Evolutionary conservation across 2,888 invertebrate genomes (phyloP).

Genomic region (Cheilosia grossa): DNA sequence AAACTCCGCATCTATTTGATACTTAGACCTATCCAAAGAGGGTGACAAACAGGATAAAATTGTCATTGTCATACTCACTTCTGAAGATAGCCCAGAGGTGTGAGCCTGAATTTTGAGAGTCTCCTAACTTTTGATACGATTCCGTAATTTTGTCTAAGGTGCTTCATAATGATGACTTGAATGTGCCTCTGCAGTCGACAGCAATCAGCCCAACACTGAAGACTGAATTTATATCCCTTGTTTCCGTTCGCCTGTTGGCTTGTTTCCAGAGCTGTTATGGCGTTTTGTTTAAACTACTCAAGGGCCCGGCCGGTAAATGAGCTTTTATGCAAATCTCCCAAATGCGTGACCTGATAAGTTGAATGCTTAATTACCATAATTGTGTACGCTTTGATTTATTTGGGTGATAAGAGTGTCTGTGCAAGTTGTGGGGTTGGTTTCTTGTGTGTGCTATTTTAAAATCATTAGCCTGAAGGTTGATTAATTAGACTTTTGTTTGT

Average conservation of each 20-base stretch:
- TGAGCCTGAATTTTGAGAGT: slow-evolving; percentile 47
- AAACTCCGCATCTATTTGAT: slow-evolving; percentile 46
- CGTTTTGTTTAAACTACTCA: slow-evolving; percentile 28
- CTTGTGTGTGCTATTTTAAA: not conserved
- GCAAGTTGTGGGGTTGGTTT: not conserved
- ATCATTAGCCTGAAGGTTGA: slow-evolving; percentile 17
- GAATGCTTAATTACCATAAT: slow-evolving; percentile 66
- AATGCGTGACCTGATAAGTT: slow-evolving; percentile 66
- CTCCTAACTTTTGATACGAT: slow-evolving; percentile 61
- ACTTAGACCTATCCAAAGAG: slow-evolving; percentile 48
- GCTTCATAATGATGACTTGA: slow-evolving; percentile 47
- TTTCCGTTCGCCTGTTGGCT: slow-evolving; percentile 33
- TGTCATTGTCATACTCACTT: slow-evolving; percentile 38
- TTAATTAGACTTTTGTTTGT: slow-evolving; percentile 54
- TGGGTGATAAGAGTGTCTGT: slow-evolving; percentile 30
- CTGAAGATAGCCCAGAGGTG: slow-evolving; percentile 50
- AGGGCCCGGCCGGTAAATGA: slow-evolving; percentile 16
- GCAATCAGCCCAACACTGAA: slow-evolving; percentile 29
- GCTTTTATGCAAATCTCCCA: slow-evolving; percentile 60
- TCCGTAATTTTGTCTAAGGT: slow-evolving; percentile 41
- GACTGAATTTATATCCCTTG: slow-evolving; percentile 32
- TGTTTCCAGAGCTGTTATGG: not conserved
- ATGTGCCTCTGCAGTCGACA: slow-evolving; percentile 1
- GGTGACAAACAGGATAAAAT: slow-evolving; percentile 15
- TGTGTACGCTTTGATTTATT: slow-evolving; percentile 65